Base-by-base conservation (phyloP, 2,888 invertebrate species). In the Drosophila siamana region DNA sequence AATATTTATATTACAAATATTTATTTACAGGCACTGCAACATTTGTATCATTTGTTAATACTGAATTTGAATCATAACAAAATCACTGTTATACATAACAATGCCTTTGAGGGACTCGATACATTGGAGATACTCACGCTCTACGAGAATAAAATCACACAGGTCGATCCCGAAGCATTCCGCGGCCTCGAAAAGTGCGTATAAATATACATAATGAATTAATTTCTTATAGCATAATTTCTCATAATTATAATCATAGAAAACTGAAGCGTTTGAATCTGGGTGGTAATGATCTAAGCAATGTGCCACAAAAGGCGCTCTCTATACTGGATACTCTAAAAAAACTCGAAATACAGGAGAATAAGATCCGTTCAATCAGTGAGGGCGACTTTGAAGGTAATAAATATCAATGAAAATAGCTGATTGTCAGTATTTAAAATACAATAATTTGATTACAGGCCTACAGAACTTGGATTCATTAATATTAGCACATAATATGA, bases 21-120 rank as follows among this genome's bases (percentile, higher is more conserved):
- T 30, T 2, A 6, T 15, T 16, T 40, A 5, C 54, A 75, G 22
- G 96, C 97, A 1, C 94, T 97, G 87, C 95, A 95, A 77, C 96
- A 95, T 90, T 94, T 97, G 52, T 96, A 96, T 92, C 96, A 96
- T 88, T 94, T 98, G 70, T 94, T 97, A 73, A 97, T 97, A 78
- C 94, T 98, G 69, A 98, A 97, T 92, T 94, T 98, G 93, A 98
- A 97, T 93, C 96, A 97, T 92, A 98, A 98, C 92, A 94, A 94
- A 93, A 96, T 98, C 86, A 94, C 94, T 47, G 95, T 94, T 55
- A 94, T 98, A 30, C 97, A 96, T 88, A 94, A 95, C 70, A 95
- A 94, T 75, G 97, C 97, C 8, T 98, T 98, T 90, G 95, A 96
- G 89, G 98, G 98, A 0, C 93, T 98, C 80, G 96, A 96, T 89